Evolutionary conservation across 2,113 vertebrate species (phyloP), one percentile per base, ranked within the genome.

Genomic region (Grantiella picta): DNA sequence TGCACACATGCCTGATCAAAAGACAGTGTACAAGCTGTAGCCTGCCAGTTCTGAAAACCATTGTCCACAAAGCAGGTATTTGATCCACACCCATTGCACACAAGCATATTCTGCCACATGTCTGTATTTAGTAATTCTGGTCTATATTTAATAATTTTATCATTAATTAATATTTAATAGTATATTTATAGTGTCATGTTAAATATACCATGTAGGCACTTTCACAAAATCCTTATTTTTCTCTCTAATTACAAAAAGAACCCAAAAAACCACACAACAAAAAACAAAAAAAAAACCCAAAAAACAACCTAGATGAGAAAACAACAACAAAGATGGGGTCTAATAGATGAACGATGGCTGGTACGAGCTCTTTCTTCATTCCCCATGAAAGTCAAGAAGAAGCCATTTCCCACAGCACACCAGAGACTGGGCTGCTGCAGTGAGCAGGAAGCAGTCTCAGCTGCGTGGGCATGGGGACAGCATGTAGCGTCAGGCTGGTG

Each of bases 321-420:
- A 76, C 19, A 82, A 33, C 57, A 54, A 38, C 40, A 69, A 79
- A 33, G 5, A 50, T 40, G 42, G 42, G 9, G 22, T 91, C 40
- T 42, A 3, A n/a, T n/a, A 76, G 60, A 11, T 9, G 18, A 18
- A 11, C 0, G 0, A 31, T 3, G 20, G 21, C 52, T 71, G 8
- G 44, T 40, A 52, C 1, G 1, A 77, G 49, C n/a, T 80, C 45
- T 66, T 52, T 53, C 38, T 65, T 89, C 25, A 68, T 28, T 78
- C 25, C 15, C 12, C 15, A 15, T 15, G 27, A 33, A 60, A 65
- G 53, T 2, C 3, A 2, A 72, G 36, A 80, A 59, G 22, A 4
- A 53, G 54, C 40, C 4, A 1, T 35, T 88, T 70, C 24, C 21
- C 22, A 36, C 57, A 64, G 38, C 36, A 35, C 38, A n/a, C 25